Conservation (phyloP, 2,888 invertebrate genomes). For the Masnerella sp. region DNA sequence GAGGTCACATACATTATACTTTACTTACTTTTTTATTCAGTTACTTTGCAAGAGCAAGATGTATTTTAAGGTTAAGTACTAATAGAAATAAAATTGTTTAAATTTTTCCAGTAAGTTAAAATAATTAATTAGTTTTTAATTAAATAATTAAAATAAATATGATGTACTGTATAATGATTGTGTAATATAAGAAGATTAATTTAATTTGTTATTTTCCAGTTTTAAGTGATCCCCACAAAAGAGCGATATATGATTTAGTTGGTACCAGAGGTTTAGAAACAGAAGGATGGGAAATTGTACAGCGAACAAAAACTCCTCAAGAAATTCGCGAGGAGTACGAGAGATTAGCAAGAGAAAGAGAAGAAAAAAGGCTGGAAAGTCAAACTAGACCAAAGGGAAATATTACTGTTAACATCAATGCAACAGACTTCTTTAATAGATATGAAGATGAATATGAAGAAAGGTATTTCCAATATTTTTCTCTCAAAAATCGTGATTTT, state of each 20-base stretch:
- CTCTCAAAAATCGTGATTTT: no score
- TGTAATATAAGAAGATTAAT: not conserved
- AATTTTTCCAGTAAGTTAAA: no score
- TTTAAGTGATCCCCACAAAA: constrained; percentile 92
- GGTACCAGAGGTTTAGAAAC: constrained; percentile 91
- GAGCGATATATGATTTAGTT: constrained; percentile 95
- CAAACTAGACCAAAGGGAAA: constrained; percentile 95
- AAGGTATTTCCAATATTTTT: constrained; percentile 52
- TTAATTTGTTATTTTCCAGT: constrained; percentile 79
- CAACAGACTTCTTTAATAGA: constrained; percentile 93
- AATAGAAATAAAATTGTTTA: no score
- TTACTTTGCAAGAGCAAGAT: no score
- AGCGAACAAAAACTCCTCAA: constrained; percentile 93
- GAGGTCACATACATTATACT: no score
- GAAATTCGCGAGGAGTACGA: constrained; percentile 99
- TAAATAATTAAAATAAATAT: no score
- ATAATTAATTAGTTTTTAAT: no score
- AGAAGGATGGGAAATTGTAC: constrained; percentile 97
- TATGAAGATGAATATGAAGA: constrained; percentile 87
- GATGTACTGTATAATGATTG: no score
- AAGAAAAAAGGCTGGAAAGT: constrained; percentile 92
- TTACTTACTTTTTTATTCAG: no score
- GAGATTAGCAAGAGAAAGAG: constrained; percentile 88
- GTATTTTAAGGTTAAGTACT: no score
- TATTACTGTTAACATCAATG: constrained; percentile 92